Percentiles rank a stretch among this genome's conserved stretches.
Conservation (phyloP, 2,888 invertebrate species). For the Drosophila emarginata region DNA sequence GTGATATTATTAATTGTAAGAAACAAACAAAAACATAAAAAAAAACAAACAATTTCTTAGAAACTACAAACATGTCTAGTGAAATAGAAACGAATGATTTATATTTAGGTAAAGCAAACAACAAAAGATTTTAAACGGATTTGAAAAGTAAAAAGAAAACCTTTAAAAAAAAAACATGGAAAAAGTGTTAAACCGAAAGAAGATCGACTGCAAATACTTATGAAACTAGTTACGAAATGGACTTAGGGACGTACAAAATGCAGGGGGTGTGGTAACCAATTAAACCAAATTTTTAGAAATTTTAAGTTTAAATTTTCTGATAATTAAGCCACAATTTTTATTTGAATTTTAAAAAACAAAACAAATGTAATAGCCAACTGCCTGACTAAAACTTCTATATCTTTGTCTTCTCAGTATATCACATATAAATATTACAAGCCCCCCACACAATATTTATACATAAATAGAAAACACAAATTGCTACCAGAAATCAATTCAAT, state of each 20-base stretch:
- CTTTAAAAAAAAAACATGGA: no score
- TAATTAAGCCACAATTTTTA: not conserved
- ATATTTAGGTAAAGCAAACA: conserved; percentile 55
- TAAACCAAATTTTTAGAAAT: conserved; percentile 1
- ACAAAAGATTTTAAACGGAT: conserved; percentile 73
- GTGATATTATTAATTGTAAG: conserved; percentile 73
- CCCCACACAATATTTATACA: not conserved
- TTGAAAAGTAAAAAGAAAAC: conserved; percentile 38
- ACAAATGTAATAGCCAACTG: conserved; percentile 2
- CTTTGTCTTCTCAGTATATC: not conserved
- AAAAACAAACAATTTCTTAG: not conserved
- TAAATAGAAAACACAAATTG: not conserved
- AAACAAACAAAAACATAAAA: conserved; percentile 14
- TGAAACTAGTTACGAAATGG: conserved; percentile 36
- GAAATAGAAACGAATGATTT: conserved; percentile 48
- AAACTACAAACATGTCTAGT: conserved; percentile 39
- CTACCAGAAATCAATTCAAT: not conserved
- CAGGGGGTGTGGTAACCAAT: conserved; percentile 18
- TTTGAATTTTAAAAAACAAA: not conserved
- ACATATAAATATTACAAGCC: not conserved
- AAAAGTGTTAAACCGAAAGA: conserved; percentile 16
- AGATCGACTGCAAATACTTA: conserved; percentile 21
- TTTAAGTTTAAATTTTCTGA: not conserved
- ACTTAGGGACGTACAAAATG: conserved; percentile 47
- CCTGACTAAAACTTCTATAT: not conserved